Percentiles rank a stretch among this genome's conserved stretches.
phyloP scores from a whole-genome alignment of 2,797 vertebrate species.

The Amphiprion clarkii region DNA sequence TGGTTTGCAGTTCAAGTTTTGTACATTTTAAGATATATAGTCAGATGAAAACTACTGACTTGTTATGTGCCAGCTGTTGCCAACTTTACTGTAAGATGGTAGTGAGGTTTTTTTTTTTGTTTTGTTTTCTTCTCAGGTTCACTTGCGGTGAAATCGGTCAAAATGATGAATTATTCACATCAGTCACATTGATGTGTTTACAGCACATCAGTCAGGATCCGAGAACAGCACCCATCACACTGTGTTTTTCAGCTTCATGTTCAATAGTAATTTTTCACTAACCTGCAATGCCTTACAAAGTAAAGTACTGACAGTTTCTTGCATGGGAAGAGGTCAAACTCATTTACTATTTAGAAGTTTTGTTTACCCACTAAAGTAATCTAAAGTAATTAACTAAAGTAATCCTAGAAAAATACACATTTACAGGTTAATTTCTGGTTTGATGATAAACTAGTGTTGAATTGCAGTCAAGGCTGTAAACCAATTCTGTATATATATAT shows the following conservation, averaged over 20 bases:
- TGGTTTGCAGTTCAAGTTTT: background rate
- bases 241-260: background rate
- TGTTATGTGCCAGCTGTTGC: background rate
- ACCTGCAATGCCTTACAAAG: background rate
- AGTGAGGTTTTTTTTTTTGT: background rate
- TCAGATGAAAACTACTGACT: background rate
- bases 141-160: too few species aligned
- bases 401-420: background rate
- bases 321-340: background rate
- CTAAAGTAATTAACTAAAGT: background rate
- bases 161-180: too few species aligned
- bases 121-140: background rate
- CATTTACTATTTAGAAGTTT: constrained; percentile 4
- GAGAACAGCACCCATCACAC: background rate
- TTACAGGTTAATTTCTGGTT: background rate
- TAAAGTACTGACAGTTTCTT: background rate
- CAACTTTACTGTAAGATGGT: background rate
- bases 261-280: background rate
- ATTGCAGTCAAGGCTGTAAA: background rate
- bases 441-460: constrained; percentile 1
- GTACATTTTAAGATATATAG: background rate
- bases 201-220: background rate
- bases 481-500: background rate
- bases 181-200: too few species aligned
- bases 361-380: background rate